Percentiles rank a stretch among this genome's conserved stretches.
Evolutionary conservation across 2,797 vertebrate genomes (phyloP).

Genomic region (Vultur gryphus): DNA sequence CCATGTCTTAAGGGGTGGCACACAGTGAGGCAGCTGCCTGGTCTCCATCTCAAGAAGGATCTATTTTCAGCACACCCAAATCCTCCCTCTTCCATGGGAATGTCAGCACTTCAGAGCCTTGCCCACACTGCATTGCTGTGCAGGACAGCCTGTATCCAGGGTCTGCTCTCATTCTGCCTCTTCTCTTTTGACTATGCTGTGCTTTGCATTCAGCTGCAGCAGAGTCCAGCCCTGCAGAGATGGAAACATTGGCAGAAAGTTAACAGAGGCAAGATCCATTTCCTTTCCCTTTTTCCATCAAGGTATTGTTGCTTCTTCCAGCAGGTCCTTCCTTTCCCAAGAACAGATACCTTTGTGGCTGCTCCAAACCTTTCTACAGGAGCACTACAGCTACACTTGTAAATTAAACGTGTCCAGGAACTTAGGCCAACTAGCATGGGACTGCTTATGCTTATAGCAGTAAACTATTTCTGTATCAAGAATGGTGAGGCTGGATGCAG

Average conservation of each 20-base stretch:
- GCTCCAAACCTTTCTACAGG: background rate
- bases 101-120: background rate
- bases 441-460: background rate
- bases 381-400: background rate
- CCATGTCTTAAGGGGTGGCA: background rate
- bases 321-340: background rate
- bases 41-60: background rate
- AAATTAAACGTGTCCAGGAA: constrained; percentile 24
- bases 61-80: constrained; percentile 2
- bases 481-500: background rate
- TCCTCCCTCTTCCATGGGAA: background rate
- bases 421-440: background rate
- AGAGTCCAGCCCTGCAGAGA: background rate
- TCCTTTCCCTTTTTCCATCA: background rate
- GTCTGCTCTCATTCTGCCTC: background rate
- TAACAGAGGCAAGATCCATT: background rate
- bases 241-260: background rate
- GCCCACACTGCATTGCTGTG: rapidly evolving
- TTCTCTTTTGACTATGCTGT: background rate
- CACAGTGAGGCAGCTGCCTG: background rate
- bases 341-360: background rate
- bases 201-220: background rate
- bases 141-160: background rate
- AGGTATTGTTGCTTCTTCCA: background rate
- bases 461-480: constrained; percentile 22